Base-by-base conservation (phyloP, 2,888 invertebrate species). In the Willowsia nigromaculata region DNA sequence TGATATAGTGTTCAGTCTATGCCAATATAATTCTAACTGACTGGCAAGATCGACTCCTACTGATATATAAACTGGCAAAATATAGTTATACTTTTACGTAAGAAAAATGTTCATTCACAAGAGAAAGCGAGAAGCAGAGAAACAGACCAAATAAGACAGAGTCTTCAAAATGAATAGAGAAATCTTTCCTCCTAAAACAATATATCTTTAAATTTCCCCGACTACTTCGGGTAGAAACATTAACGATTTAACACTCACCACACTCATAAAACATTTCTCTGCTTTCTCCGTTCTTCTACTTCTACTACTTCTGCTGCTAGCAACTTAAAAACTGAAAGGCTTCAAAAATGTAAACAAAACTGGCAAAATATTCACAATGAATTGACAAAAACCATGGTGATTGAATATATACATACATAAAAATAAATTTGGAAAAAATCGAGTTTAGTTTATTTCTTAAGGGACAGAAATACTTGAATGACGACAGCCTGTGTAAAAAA, bases 61-160 rank as follows among this genome's bases (percentile, higher is more conserved):
- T n/a, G n/a, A n/a, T n/a, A n/a, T n/a, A n/a, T n/a, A 74, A 74
- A 47, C 4, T 30, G 15, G 7, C n/a, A n/a, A n/a, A n/a, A n/a
- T n/a, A n/a, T n/a, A n/a, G n/a, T n/a, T n/a, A n/a, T n/a, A n/a
- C n/a, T n/a, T n/a, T n/a, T n/a, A n/a, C n/a, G n/a, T n/a, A n/a
- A n/a, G n/a, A n/a, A n/a, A 74, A 74, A 74, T 27, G 47, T 30
- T 74, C 37, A 33, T 30, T 37, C 11, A 74, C n/a, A n/a, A n/a
- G n/a, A n/a, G n/a, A n/a, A n/a, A n/a, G n/a, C n/a, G 74, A 74
- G 27, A 74, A 74, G 43, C 43, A 74, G 74, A 74, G 74, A 74
- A 65, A 50, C 53, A 85, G 85, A 85, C 85, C 85, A 85, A 85
- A 71, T 40, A 43, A 85, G 85, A 85, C 76, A 85, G 83, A 83